phyloP scores from a whole-genome alignment of 1,140 invertebrate genomes.

The Gerris buenoi region DNA sequence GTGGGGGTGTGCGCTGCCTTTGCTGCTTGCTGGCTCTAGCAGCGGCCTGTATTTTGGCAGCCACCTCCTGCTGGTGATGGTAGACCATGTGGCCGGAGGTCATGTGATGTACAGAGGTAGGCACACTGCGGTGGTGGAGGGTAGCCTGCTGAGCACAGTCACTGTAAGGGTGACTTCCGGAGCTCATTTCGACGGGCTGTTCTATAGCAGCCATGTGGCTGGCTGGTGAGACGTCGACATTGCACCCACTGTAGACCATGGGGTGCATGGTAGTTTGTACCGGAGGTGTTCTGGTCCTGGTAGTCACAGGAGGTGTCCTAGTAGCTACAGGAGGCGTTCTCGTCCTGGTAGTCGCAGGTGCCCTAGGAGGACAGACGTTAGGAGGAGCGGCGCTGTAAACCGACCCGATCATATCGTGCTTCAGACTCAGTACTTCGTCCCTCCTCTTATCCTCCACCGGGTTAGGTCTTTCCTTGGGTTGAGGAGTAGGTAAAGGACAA shows the following conservation, averaged over 20 bases:
- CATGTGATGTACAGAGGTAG: conserved; percentile 25
- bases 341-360: not conserved
- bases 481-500: not conserved
- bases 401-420: not conserved
- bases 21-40: conserved; percentile 14
- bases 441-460: not conserved
- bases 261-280: not conserved
- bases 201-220: not conserved
- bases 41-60: conserved; percentile 18
- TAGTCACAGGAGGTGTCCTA: not conserved
- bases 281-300: not conserved
- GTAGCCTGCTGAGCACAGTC: conserved; percentile 27
- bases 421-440: conserved; percentile 4
- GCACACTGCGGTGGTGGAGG: conserved; percentile 17
- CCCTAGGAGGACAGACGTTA: not conserved
- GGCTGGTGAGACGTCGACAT: not conserved
- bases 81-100: conserved; percentile 28
- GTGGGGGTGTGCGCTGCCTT: conserved; percentile 29
- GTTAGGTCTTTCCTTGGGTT: not conserved
- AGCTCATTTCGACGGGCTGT: not conserved
- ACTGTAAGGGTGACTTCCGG: conserved; percentile 14
- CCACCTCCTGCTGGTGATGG: conserved; percentile 21
- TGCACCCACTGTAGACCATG: not conserved
- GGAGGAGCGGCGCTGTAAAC: not conserved
- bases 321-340: not conserved